Base-by-base conservation (phyloP, 2,797 vertebrate genomes). In the Decapterus maruadsi region DNA sequence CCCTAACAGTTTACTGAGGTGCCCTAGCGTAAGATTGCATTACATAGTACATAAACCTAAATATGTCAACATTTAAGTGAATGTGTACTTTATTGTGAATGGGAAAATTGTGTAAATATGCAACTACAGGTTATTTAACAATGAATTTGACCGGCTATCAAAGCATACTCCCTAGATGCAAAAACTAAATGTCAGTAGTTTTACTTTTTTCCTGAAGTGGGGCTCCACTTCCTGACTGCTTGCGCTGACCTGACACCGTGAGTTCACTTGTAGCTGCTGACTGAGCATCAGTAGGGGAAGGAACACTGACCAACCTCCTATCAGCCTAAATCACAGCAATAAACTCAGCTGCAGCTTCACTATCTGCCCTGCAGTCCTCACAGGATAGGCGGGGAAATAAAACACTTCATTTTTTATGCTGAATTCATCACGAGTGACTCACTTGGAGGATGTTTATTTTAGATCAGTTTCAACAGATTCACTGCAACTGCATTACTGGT, bases 251-350 rank as follows among this genome's bases (percentile, higher is more conserved):
- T 74, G 61, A 67, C 63, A 36, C 68, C 31, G 14, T 60, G 80
- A 80, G 40, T 79, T 55, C 54, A 51, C 16, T 34, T 19, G 6
- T 43, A 56, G 75, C 20, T 83, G 89, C 90, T 91, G 91, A 89
- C 71, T 55, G 42, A 2, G 76, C 86, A 78, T 14, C 48, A 53
- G 55, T 12, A 19, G 51, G 13, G 71, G 58, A 87, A 81, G 72
- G 50, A 77, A 82, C 65, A 61, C 55, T 46, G 51, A 65, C 40
- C 1, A 17, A 76, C 38, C 61, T 83, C 42, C n/a, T 14, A 75
- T 73, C 22, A 73, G 26, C 42, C 38, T 8, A 64, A 81, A 85
- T 75, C 64, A 79, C 40, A 81, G 72, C 64, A 22, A 63, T 80
- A 83, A 75, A 83, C 42, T 62, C 58, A 46, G 59, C 38, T 42